Percentiles rank a stretch among this genome's conserved stretches.
Evolutionary conservation across 2,888 invertebrate genomes (phyloP).

Genomic region (Chloroclystis v-ata): DNA sequence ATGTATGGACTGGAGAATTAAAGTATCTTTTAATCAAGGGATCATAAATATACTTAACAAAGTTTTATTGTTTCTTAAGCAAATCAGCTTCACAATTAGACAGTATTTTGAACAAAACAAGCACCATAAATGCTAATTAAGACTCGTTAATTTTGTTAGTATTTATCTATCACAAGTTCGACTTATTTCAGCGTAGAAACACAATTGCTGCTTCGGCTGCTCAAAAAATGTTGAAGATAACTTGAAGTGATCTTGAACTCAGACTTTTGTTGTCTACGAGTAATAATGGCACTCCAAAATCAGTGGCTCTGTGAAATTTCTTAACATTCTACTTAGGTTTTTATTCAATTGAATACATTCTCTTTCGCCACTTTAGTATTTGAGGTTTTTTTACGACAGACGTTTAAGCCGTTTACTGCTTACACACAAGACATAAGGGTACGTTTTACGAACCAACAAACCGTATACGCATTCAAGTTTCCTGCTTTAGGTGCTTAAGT

Average conservation of each 20-base stretch:
- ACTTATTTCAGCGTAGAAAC: conserved; percentile 1
- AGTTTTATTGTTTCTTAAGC: no score
- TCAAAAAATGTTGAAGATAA: neutral
- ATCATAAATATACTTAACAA: no score
- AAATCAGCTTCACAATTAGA: neutral
- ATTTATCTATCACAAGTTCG: conserved; percentile 5
- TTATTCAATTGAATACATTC: conserved; percentile 21
- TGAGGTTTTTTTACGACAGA: conserved; percentile 27
- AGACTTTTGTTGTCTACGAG: neutral
- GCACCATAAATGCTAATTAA: neutral
- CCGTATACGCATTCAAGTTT: conserved; percentile 26
- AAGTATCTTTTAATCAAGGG: no score
- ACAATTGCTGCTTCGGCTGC: neutral
- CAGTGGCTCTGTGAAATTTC: conserved; percentile 5
- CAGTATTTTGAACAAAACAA: neutral
- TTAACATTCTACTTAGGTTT: conserved; percentile 1
- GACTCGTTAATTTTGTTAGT: neutral
- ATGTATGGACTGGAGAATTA: no score
- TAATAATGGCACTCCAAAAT: neutral
- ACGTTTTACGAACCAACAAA: conserved; percentile 30
- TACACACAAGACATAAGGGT: conserved; percentile 29
- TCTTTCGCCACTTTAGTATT: conserved; percentile 17
- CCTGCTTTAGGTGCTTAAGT: conserved; percentile 21
- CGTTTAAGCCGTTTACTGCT: conserved; percentile 29
- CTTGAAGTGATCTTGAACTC: neutral